These are phyloP conservation scores for Danio jaintianensis DNA, from an alignment of 2,797 vertebrate genomes.

Conservation along the genomic window DNA sequence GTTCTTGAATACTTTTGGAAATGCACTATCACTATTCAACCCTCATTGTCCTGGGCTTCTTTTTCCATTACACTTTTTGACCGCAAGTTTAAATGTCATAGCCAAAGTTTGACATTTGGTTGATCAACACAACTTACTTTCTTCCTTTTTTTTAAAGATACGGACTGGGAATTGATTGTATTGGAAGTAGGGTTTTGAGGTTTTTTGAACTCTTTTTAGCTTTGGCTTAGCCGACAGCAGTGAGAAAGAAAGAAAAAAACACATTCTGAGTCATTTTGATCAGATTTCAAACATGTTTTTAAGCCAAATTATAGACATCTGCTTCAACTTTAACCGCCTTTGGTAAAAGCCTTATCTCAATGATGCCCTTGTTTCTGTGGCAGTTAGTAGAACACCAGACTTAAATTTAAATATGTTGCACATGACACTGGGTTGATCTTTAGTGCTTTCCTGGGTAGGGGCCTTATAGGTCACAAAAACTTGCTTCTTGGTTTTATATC, in stretches of 20 bases:
- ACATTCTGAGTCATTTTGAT: constrained; percentile 33
- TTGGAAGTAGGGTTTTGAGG: constrained; percentile 6
- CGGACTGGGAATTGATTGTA: background rate
- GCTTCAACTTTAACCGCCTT: constrained; percentile 27
- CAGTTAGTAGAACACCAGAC: constrained; percentile 1
- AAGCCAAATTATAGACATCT: constrained; percentile 47
- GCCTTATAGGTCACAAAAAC: background rate
- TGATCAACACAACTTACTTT: background rate
- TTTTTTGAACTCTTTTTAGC: background rate
- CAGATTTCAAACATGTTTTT: constrained; percentile 36
- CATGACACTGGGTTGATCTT: constrained; percentile 21
- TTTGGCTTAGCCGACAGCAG: constrained; percentile 23
- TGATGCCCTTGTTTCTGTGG: constrained; percentile 19
- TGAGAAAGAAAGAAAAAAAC: background rate
- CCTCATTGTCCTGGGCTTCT: constrained; percentile 2
- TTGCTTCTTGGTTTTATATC: background rate
- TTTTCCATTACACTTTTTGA: constrained; percentile 5
- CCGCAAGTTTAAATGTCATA: background rate
- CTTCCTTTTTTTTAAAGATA: background rate
- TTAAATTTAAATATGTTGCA: constrained; percentile 26
- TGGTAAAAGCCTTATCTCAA: constrained; percentile 37
- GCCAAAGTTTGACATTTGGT: background rate
- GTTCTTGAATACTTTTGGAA: constrained; percentile 42
- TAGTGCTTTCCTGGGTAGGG: background rate
- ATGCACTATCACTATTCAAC: background rate